phyloP scores from a whole-genome alignment of 2,888 invertebrate genomes.

The Lasioglossum marginatum region DNA sequence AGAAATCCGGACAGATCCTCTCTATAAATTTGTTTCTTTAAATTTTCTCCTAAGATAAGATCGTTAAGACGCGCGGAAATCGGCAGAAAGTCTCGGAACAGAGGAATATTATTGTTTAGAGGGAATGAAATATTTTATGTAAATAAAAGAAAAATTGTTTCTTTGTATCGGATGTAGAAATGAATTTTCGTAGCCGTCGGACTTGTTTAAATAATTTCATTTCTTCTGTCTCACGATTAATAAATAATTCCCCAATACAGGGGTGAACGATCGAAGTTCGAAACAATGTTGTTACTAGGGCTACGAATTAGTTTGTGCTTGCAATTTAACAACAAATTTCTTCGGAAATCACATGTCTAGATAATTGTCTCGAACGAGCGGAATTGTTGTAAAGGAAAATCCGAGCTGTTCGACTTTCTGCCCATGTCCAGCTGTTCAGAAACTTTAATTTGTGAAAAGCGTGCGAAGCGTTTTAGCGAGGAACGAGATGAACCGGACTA shows the following conservation, averaged over 20 bases:
- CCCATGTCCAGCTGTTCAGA: neutral
- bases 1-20: neutral
- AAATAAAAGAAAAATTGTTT: neutral
- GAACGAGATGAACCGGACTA: neutral
- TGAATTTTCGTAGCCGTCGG: neutral
- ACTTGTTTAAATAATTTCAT: neutral
- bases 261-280: neutral
- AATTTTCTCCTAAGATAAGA: neutral
- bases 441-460: neutral
- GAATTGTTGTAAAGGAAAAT: neutral
- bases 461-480: neutral
- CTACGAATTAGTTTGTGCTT: neutral
- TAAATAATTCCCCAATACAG: neutral
- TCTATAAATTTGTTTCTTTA: neutral
- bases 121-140: neutral
- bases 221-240: neutral
- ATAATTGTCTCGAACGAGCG: neutral
- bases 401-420: neutral
- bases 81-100: neutral
- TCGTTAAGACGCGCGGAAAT: neutral
- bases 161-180: neutral
- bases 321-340: neutral
- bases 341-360: neutral
- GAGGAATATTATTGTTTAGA: too few relatives aligned
- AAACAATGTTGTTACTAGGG: neutral